Conservation (phyloP, 2,888 invertebrate species). For the Folsomia manolachei region DNA sequence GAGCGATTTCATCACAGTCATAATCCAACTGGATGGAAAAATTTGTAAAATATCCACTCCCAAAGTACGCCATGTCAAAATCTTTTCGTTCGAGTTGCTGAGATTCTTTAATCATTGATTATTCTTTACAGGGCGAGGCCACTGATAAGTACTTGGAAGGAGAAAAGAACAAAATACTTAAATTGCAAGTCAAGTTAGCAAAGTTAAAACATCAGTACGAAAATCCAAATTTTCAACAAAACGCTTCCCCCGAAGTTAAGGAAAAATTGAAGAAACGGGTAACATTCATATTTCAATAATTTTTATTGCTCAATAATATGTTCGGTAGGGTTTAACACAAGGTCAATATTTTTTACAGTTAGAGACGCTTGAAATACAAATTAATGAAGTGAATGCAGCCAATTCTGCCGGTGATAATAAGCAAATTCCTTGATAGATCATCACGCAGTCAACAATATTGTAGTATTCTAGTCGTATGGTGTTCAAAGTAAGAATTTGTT, state of each 20-base stretch:
- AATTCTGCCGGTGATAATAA: neutral
- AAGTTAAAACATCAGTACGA: conserved; percentile 35
- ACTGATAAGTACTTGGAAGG: neutral
- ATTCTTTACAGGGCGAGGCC: conserved; percentile 16
- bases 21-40: conserved; percentile 25
- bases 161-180: conserved; percentile 24
- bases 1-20: conserved; percentile 16
- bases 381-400: conserved; percentile 23
- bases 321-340: neutral
- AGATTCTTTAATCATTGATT: too few species aligned
- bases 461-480: too few species aligned
- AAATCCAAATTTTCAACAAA: conserved; percentile 31
- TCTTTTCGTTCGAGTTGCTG: too few species aligned
- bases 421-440: neutral
- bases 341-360: conserved; percentile 24
- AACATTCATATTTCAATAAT: neutral
- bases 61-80: neutral
- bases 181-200: conserved; percentile 31
- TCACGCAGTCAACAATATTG: too few species aligned
- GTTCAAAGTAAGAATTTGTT: too few species aligned
- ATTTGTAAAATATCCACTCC: conserved; percentile 20
- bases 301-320: neutral
- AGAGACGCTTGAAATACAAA: conserved; percentile 27
- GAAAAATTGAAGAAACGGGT: conserved; percentile 40
- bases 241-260: conserved; percentile 34